phyloP scores from a whole-genome alignment of 2,888 invertebrate species.

The Athalia cordata region DNA sequence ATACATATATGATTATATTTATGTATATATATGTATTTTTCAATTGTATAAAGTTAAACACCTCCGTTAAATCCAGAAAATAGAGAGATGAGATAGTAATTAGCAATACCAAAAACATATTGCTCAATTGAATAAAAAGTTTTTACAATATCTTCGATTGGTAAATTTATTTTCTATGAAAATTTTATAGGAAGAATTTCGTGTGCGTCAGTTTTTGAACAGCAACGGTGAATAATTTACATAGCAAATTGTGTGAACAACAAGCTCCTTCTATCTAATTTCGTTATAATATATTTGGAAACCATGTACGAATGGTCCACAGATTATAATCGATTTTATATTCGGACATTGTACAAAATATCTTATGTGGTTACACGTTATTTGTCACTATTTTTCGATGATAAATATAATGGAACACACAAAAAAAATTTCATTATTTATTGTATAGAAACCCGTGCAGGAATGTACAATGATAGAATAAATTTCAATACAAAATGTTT shows the following conservation, averaged over 20 bases:
- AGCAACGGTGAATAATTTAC: slow-evolving; percentile 5
- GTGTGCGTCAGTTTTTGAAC: background rate
- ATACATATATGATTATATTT: no score
- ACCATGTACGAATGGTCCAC: background rate
- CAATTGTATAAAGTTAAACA: background rate
- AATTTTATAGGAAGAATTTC: background rate
- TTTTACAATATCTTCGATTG: slow-evolving; percentile 14
- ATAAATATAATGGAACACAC: slow-evolving; percentile 29
- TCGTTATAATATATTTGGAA: no score
- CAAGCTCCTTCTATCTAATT: background rate
- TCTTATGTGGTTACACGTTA: slow-evolving; percentile 9
- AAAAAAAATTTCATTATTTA: slow-evolving; percentile 16
- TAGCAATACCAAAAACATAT: slow-evolving; percentile 37
- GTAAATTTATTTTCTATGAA: background rate
- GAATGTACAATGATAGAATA: slow-evolving; percentile 51
- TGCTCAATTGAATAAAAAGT: slow-evolving; percentile 43
- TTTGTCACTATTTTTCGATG: slow-evolving; percentile 34
- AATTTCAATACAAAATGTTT: slow-evolving; percentile 25
- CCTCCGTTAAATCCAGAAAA: background rate
- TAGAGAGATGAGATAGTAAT: background rate
- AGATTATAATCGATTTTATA: slow-evolving; percentile 28
- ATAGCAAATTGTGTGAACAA: background rate
- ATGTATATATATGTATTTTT: background rate
- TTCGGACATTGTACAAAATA: slow-evolving; percentile 28
- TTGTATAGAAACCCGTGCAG: slow-evolving; percentile 46